Evolutionary conservation across 2,113 vertebrate species (phyloP), one percentile per base, ranked within the genome.

Genomic region (Equus przewalskii): DNA sequence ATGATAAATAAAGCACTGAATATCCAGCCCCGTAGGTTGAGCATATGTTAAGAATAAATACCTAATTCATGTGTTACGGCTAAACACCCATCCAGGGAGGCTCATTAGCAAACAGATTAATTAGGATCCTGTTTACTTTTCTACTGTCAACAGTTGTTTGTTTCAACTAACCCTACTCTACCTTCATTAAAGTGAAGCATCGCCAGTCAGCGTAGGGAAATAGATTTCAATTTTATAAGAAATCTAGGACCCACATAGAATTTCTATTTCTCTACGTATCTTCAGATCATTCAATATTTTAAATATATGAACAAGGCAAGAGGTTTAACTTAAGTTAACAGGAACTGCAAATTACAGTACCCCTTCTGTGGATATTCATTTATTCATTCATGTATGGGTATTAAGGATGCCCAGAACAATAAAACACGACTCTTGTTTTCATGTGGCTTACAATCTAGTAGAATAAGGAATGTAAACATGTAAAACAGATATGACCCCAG

Each of bases 41-140:
- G 65, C 92, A 94, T 96, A 95, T 96, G 89, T 87, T 92, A 56
- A 64, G 67, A 83, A 96, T 87, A 95, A 97, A 98, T 79, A 97
- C 75, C 92, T 92, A 95, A 96, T 84, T 94, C 95, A 49, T 36
- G 33, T 87, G 78, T 91, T 86, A 54, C 87, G 92, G 88, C 93
- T 96, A 91, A 96, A 96, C 24, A 89, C 49, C 14, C 85, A 93
- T 51, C 78, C 56, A 58, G 93, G 96, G 85, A 95, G 87, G 80
- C 73, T 95, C 92, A 96, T 95, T 95, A 97, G 86, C 73, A 87
- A 97, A 87, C 28, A 72, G 46, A 76, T 96, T 97, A 96, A 97
- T 97, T 96, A 97, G 92, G 95, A 80, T 70, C 51, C 44, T 94
- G 79, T 96, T 98, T 95, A 76, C 70, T 97, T 95, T 94, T 75